Percentiles rank a stretch among this genome's conserved stretches.
phyloP scores from a whole-genome alignment of 2,797 vertebrate genomes.

The Loris lydekkerianus region DNA sequence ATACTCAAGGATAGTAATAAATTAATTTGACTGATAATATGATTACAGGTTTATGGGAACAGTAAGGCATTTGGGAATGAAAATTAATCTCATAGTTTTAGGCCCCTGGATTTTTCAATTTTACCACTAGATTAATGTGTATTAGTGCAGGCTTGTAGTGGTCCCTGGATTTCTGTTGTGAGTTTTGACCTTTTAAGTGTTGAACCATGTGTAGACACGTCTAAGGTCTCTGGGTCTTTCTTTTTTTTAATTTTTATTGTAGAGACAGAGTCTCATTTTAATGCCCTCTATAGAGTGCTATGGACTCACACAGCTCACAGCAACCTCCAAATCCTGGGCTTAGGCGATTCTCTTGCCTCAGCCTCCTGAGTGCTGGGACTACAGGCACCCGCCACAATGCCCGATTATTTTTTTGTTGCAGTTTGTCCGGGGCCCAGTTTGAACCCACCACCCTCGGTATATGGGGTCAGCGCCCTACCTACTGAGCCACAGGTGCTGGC shows the following conservation, averaged over 20 bases:
- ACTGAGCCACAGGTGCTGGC: too few species aligned
- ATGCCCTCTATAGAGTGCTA: too few species aligned
- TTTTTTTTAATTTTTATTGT: neutral
- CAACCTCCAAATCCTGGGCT: too few species aligned
- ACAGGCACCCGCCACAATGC: too few species aligned
- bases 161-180: neutral
- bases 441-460: too few species aligned
- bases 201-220: neutral
- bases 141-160: neutral
- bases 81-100: neutral
- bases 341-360: too few species aligned
- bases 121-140: neutral
- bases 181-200: slow-evolving; percentile 1
- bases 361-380: too few species aligned
- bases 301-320: too few species aligned
- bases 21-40: neutral
- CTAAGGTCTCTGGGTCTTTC: neutral
- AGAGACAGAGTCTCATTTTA: too few species aligned
- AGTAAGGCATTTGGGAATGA: neutral
- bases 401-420: too few species aligned
- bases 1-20: neutral
- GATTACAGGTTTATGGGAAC: neutral
- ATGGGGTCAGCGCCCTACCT: too few species aligned
- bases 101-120: neutral
- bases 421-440: too few species aligned